These are phyloP conservation scores for Xestia ashworthii DNA, from an alignment of 2,888 invertebrate species.

Conservation along the genomic window DNA sequence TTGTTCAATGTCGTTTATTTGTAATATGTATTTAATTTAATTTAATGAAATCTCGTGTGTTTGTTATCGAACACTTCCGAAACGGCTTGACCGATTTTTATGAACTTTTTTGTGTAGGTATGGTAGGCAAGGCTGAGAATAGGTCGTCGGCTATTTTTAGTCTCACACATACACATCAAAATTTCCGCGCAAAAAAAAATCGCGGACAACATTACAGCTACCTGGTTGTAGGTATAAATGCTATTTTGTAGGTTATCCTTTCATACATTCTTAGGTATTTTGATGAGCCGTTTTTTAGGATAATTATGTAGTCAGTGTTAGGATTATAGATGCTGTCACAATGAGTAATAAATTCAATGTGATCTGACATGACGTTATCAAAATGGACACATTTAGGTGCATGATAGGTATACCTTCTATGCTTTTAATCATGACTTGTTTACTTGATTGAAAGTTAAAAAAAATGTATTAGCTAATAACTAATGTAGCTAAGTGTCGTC, in stretches of 20 bases:
- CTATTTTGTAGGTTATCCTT: not conserved
- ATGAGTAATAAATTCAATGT: conserved; percentile 24
- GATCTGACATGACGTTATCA: conserved; percentile 16
- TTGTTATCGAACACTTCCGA: too few species aligned
- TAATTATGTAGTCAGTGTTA: too few species aligned
- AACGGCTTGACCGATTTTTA: too few species aligned
- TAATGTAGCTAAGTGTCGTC: not conserved
- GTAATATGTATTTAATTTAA: too few species aligned
- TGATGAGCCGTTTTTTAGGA: not conserved
- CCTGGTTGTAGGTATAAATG: conserved; percentile 19
- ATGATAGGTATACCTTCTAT: not conserved
- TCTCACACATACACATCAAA: too few species aligned
- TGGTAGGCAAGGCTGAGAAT: too few species aligned
- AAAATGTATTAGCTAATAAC: not conserved
- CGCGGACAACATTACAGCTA: too few species aligned
- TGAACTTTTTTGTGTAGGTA: too few species aligned
- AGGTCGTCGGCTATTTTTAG: too few species aligned
- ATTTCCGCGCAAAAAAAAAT: too few species aligned
- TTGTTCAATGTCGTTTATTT: not conserved
- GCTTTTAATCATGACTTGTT: not conserved
- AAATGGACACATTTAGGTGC: not conserved
- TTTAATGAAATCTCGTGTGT: too few species aligned
- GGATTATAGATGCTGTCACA: conserved; percentile 9
- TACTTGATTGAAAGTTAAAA: not conserved
- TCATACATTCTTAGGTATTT: conserved; percentile 14